Conservation (phyloP, 2,888 invertebrate species). For the Neuroscelio doddi region DNA sequence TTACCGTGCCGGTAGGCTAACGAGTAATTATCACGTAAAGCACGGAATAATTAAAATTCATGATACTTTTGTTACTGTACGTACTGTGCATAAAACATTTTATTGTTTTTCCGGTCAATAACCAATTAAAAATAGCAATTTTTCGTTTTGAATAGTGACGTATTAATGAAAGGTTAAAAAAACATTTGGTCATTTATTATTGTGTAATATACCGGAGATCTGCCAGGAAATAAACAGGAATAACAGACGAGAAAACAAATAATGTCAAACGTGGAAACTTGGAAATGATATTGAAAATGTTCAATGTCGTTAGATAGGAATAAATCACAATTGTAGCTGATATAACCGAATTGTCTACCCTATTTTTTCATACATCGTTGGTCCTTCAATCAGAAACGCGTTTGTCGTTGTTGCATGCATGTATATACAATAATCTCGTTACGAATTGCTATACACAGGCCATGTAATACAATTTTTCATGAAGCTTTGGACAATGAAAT, state of each 20-base stretch:
- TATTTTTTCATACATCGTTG: slow-evolving; percentile 45
- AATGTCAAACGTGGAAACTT: neutral
- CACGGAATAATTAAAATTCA: too few relatives aligned
- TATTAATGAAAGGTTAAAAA: too few relatives aligned
- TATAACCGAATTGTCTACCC: slow-evolving; percentile 48
- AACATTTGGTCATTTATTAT: too few relatives aligned
- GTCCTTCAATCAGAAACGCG: slow-evolving; percentile 49
- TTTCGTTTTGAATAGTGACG: too few relatives aligned
- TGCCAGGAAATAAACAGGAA: slow-evolving; percentile 1
- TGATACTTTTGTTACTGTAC: too few relatives aligned
- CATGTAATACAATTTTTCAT: slow-evolving; percentile 49
- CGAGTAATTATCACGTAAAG: too few relatives aligned
- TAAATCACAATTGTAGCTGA: slow-evolving; percentile 48
- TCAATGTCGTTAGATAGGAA: slow-evolving; percentile 47
- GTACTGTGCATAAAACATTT: too few relatives aligned
- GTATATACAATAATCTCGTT: slow-evolving; percentile 44
- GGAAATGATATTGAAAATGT: slow-evolving; percentile 39
- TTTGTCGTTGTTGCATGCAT: slow-evolving; percentile 44
- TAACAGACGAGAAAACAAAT: neutral
- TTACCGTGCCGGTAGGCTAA: too few relatives aligned
- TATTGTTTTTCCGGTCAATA: too few relatives aligned
- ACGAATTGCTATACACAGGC: slow-evolving; percentile 44
- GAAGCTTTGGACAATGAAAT: slow-evolving; percentile 49
- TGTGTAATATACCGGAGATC: too few relatives aligned
- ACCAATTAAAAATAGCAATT: too few relatives aligned